These are phyloP conservation scores for Falco berigora DNA, from an alignment of 2,797 vertebrate species.

Conservation along the genomic window DNA sequence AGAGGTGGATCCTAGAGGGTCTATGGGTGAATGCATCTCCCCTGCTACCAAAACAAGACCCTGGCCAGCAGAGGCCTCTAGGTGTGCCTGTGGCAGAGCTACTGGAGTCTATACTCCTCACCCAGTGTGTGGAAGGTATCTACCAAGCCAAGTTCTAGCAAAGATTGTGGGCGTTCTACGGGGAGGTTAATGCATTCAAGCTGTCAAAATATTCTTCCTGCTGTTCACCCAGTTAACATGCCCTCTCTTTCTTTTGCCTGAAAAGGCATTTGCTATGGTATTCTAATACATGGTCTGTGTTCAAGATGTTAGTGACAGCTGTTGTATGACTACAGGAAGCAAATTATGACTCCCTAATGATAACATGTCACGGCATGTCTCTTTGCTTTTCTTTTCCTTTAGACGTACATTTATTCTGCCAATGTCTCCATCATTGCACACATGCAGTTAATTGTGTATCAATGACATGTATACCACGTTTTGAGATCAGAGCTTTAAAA, in stretches of 20 bases:
- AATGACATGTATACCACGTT: neutral
- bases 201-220: slow-evolving; percentile 72
- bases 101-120: slow-evolving; percentile 17
- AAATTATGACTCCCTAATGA: slow-evolving; percentile 76
- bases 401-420: slow-evolving; percentile 54
- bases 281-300: slow-evolving; percentile 64
- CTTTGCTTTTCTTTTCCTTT: slow-evolving; percentile 61
- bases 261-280: slow-evolving; percentile 67
- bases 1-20: neutral
- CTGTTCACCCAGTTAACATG: slow-evolving; percentile 50
- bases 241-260: slow-evolving; percentile 59
- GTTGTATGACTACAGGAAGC: slow-evolving; percentile 69
- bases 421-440: neutral
- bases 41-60: accelerated
- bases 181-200: slow-evolving; percentile 44
- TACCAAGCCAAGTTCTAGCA: slow-evolving; percentile 44
- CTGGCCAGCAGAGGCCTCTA: neutral
- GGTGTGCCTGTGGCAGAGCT: neutral
- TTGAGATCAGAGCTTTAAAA: neutral
- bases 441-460: neutral
- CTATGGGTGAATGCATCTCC: accelerated
- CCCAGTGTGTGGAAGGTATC: slow-evolving; percentile 32
- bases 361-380: slow-evolving; percentile 66
- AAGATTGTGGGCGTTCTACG: slow-evolving; percentile 38
- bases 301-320: slow-evolving; percentile 70